Evolutionary conservation across 1,140 invertebrate genomes (phyloP), one percentile per base, ranked within the genome.

Genomic region (Magallana angulata): DNA sequence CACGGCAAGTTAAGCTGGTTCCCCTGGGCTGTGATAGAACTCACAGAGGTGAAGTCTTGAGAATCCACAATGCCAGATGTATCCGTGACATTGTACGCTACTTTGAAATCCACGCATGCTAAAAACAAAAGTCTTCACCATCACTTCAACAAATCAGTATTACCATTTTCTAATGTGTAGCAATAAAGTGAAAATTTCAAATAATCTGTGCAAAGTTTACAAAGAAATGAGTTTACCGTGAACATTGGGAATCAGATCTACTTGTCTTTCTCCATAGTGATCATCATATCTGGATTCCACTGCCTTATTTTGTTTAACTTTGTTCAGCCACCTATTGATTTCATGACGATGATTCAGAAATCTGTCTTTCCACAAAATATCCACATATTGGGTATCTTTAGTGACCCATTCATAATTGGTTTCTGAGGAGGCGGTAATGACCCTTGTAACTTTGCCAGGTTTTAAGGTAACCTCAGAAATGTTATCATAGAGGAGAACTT

Each of bases 211-310:
- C 36, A 48, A 48, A 48, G 5, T 48, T 48, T 48, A 48, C 36
- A 48, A 48, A 48, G 36, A 48, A 48, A 48, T 48, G 36, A 48
- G 36, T 12, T 18, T 86, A 91, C 91, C 91, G 81, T 90, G 84
- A 12, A 84, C 58, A 87, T 90, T 86, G 16, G 57, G 11, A 30
- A 90, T 87, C 14, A 36, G 62, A 8, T 24, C 18, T 11, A 83
- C 76, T 16, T 88, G 90, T 80, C 88, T 83, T 85, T 62, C 83
- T 7, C 90, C 91, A 56, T 87, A 85, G 30, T 87, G 80, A 76
- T 91, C 91, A 88, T 91, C 91, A 82, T 91, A 91, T 9, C 85
- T 82, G 11, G 59, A 48, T 18, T 85, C 89, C 9, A 57, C 9
- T 8, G 1, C 24, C 8, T 9, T 48, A 9, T 71, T 11, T 9